phyloP scores from a whole-genome alignment of 2,113 vertebrate species.

The Dromiciops gliroides region DNA sequence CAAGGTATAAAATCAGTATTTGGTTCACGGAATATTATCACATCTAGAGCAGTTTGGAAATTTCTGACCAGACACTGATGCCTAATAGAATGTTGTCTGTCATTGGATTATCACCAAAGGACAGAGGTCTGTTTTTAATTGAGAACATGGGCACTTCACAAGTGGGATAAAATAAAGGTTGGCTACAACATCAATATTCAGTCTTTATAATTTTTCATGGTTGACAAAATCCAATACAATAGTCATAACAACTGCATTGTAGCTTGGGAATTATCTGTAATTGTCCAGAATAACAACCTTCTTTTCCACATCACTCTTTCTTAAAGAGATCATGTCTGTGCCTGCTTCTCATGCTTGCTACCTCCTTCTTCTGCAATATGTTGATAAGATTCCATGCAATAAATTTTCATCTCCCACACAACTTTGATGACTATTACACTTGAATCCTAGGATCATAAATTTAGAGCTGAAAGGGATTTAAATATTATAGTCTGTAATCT shows the following conservation, averaged over 20 bases:
- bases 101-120: slow-evolving; percentile 39
- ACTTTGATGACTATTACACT: neutral
- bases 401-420: neutral
- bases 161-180: neutral
- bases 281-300: neutral
- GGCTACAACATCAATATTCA: neutral
- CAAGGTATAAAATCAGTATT: slow-evolving; percentile 64
- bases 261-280: neutral
- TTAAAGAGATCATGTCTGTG: neutral
- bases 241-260: neutral
- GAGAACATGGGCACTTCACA: slow-evolving; percentile 1
- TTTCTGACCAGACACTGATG: slow-evolving; percentile 56
- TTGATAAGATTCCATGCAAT: neutral
- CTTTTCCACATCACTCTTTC: neutral
- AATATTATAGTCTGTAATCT: neutral
- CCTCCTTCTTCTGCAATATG: neutral
- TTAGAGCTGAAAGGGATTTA: neutral
- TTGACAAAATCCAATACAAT: neutral
- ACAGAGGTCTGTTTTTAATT: slow-evolving; percentile 26
- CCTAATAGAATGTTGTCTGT: slow-evolving; percentile 32
- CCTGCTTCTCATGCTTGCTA: neutral
- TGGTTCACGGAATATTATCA: slow-evolving; percentile 49
- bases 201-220: neutral
- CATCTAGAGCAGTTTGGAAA: slow-evolving; percentile 44
- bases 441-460: neutral